Percentiles rank a stretch among this genome's conserved stretches.
These are phyloP conservation scores for Cryptotermes secundus DNA, from an alignment of 1,140 invertebrate species.

Conservation along the genomic window DNA sequence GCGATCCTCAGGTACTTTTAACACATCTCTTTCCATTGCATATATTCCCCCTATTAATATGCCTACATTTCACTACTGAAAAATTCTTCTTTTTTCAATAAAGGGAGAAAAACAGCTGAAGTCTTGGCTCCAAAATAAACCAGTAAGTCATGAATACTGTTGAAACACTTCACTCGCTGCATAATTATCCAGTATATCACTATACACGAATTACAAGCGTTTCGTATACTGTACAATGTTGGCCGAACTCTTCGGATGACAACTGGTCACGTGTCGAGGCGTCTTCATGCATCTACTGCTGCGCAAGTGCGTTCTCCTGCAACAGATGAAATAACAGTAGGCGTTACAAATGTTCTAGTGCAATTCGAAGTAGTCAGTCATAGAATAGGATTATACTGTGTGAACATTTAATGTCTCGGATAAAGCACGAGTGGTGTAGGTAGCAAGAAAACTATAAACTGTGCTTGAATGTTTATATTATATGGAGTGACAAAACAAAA, in stretches of 20 bases:
- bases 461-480: no score
- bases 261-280: background rate
- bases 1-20: slow-evolving; percentile 5
- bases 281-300: background rate
- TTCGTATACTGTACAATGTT: slow-evolving; percentile 12
- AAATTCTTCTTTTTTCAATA: background rate
- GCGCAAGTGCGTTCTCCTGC: background rate
- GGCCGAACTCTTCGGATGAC: background rate
- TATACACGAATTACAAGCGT: background rate
- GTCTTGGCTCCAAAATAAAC: background rate
- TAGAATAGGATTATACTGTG: background rate
- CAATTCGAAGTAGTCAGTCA: no score
- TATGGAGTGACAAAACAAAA: no score
- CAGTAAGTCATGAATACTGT: background rate
- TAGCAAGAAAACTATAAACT: no score
- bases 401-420: no score
- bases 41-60: background rate
- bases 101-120: background rate
- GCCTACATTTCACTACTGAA: background rate
- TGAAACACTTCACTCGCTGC: background rate
- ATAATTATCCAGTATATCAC: background rate
- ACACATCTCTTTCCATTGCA: background rate
- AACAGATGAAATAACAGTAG: background rate
- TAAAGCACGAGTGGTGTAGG: no score
- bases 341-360: background rate